phyloP scores from a whole-genome alignment of 2,113 vertebrate genomes.

The Falcunculus frontatus region DNA sequence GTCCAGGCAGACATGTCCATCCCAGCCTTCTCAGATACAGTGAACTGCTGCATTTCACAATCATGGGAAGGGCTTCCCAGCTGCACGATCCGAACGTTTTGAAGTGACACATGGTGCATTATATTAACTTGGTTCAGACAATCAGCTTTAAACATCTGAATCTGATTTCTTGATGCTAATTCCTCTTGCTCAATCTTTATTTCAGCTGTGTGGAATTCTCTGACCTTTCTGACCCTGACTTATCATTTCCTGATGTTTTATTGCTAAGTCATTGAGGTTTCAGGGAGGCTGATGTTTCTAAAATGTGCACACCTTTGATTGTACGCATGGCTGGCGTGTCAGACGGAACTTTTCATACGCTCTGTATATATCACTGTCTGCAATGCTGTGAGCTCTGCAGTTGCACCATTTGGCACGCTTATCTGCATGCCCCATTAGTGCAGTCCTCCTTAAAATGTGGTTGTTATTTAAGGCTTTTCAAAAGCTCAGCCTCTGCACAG shows the following conservation, averaged over 20 bases:
- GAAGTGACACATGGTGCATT: conserved; percentile 61
- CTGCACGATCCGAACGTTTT: conserved; percentile 47
- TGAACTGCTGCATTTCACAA: conserved; percentile 22
- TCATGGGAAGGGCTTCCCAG: conserved; percentile 47
- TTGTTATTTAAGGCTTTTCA: conserved; percentile 58
- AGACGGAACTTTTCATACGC: not conserved
- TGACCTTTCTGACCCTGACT: conserved; percentile 14
- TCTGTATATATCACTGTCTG: conserved; percentile 29
- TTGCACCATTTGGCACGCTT: not conserved
- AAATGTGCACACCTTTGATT: conserved; percentile 46
- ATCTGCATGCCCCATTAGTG: not conserved
- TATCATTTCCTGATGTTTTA: not conserved
- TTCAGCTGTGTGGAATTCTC: conserved; percentile 54
- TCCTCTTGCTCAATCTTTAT: conserved; percentile 63
- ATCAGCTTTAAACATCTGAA: conserved; percentile 61
- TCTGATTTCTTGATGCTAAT: conserved; percentile 62
- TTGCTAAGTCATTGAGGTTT: conserved; percentile 33
- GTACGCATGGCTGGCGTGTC: not conserved
- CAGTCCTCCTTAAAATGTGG: conserved; percentile 50
- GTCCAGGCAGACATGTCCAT: not conserved
- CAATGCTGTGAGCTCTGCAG: not conserved
- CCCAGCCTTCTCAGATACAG: not conserved
- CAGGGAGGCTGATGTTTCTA: conserved; percentile 14
- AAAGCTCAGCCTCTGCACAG: conserved; percentile 38
- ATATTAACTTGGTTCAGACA: conserved; percentile 51